Evolutionary conservation across 2,797 vertebrate genomes (phyloP), one percentile per base, ranked within the genome.

Genomic region (Muraenolepis orangiensis): DNA sequence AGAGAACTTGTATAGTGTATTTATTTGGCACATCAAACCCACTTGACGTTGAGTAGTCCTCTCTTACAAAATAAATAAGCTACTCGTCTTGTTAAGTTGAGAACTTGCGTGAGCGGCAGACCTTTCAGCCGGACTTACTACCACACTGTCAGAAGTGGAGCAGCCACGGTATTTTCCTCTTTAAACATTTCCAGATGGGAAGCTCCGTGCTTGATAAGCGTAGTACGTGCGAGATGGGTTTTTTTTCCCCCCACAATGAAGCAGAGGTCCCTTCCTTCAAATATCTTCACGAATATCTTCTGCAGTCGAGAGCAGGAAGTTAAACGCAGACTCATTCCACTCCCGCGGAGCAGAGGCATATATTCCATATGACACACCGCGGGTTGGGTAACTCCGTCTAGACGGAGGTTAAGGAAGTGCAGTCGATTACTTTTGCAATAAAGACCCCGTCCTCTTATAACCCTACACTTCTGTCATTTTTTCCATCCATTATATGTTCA

Each of bases 331-430:
- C 42, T 46, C 70, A 80, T 79, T 80, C 75, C 73, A 69, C 72
- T 77, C 64, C 42, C 76, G 81, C 78, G 77, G 46, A 78, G 77
- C 42, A 32, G 79, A 76, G 64, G 75, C 81, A 82, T 84, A 75
- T 87, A 87, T 89, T 90, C 87, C 84, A 88, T 77, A 89, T 82
- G 82, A 87, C 84, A 82, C 82, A 72, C 30, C 67, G 71, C n/a
- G 76, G 81, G 84, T 76, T 77, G 82, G 85, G 84, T 5, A 84
- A 88, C 77, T 79, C 74, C 12, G 83, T 92, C 91, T 91, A 91
- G 90, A 91, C 90, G 70, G 89, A 89, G 83, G 83, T 87, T 86
- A 84, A 77, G 69, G 82, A 89, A 84, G 82, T 74, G 69, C 84
- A 80, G 84, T 51, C 75, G 75, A 81, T 66, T 69, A 73, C 78